Evolutionary conservation across 2,797 vertebrate genomes (phyloP).

Genomic region (Selene dorsalis): DNA sequence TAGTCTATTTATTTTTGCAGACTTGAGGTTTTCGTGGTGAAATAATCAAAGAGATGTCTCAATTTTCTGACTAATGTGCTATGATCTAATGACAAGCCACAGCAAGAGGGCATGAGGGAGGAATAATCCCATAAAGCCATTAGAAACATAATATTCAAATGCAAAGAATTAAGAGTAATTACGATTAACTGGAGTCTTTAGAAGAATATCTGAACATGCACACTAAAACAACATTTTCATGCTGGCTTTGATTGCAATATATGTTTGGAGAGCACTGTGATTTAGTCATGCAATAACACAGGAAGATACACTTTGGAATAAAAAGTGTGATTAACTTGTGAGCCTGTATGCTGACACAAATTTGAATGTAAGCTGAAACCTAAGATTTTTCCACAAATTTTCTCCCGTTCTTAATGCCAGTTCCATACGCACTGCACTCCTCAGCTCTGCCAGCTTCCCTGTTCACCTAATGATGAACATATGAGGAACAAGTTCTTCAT

Average conservation of each 20-base stretch:
- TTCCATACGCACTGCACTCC: background rate
- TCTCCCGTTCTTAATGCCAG: background rate
- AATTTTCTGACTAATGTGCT: slow-evolving; percentile 72
- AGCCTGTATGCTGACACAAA: slow-evolving; percentile 18
- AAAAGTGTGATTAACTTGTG: slow-evolving; percentile 38
- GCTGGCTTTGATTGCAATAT: slow-evolving; percentile 44
- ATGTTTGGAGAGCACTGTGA: slow-evolving; percentile 40
- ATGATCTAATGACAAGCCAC: slow-evolving; percentile 69
- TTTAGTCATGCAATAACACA: slow-evolving; percentile 37
- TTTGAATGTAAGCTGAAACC: background rate
- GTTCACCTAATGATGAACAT: background rate
- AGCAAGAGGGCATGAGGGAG: slow-evolving; percentile 43
- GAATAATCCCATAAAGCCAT: slow-evolving; percentile 71
- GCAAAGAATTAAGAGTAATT: slow-evolving; percentile 69
- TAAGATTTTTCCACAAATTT: background rate
- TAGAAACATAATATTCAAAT: slow-evolving; percentile 73
- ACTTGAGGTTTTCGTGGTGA: slow-evolving; percentile 63
- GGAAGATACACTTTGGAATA: slow-evolving; percentile 32
- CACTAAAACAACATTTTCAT: slow-evolving; percentile 49
- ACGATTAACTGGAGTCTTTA: slow-evolving; percentile 66
- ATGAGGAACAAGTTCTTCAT: too few relatives aligned
- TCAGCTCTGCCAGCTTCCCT: background rate
- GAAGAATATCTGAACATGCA: slow-evolving; percentile 39
- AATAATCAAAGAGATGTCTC: slow-evolving; percentile 77
- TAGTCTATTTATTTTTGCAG: slow-evolving; percentile 74